These are phyloP conservation scores for Gouania willdenowi DNA, from an alignment of 2,797 vertebrate genomes.

Conservation along the genomic window DNA sequence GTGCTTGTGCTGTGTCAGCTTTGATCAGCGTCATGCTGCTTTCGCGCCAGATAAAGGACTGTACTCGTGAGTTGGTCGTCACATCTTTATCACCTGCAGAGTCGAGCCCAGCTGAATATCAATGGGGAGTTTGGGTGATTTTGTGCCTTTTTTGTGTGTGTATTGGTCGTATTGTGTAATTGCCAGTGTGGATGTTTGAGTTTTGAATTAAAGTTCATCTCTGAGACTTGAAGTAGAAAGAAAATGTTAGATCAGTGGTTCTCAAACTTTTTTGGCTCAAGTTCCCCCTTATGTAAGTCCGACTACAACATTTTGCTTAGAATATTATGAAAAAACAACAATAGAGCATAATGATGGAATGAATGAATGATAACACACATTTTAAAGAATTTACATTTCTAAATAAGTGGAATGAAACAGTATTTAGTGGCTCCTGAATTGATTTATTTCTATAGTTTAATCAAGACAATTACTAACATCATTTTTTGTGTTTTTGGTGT, in stretches of 20 bases:
- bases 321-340: too few species aligned
- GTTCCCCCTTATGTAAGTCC: too few species aligned
- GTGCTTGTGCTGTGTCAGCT: conserved; percentile 6
- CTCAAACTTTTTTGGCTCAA: too few species aligned
- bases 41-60: conserved; percentile 11
- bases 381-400: too few species aligned
- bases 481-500: too few species aligned
- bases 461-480: too few species aligned
- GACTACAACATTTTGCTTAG: too few species aligned
- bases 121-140: neutral
- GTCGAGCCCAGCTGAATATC: conserved; percentile 5
- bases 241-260: conserved; percentile 9
- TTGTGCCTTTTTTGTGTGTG: conserved; percentile 10
- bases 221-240: conserved; percentile 1
- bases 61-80: neutral
- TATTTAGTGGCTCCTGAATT: too few species aligned
- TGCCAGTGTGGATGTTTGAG: neutral
- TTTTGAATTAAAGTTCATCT: neutral
- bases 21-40: conserved; percentile 4
- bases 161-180: neutral
- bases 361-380: too few species aligned
- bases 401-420: too few species aligned
- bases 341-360: too few species aligned
- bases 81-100: conserved; percentile 14
- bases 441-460: too few species aligned